Evolutionary conservation across 2,797 vertebrate genomes (phyloP).

Genomic region (Hoplostethus atlanticus): DNA sequence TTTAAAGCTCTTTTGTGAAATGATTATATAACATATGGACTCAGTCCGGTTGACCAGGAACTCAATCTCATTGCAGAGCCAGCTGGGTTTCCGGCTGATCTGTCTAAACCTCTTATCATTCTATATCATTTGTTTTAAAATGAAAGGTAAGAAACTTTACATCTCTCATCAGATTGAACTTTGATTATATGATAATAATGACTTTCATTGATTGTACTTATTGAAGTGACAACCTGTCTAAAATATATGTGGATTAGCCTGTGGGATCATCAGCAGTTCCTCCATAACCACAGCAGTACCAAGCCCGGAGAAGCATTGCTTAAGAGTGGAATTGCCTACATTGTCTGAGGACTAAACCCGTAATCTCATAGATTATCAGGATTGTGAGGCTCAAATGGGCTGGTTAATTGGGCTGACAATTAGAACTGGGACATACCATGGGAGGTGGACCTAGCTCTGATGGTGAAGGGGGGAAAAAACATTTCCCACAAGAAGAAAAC

Average conservation of each 20-base stretch:
- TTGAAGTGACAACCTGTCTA: neutral
- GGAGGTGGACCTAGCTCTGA: neutral
- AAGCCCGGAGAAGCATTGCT: conserved; percentile 25
- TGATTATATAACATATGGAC: conserved; percentile 41
- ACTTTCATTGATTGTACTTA: neutral
- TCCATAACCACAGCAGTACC: neutral
- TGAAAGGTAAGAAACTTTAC: conserved; percentile 37
- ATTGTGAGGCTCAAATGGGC: conserved; percentile 57
- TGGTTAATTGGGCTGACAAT: conserved; percentile 53
- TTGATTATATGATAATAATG: conserved; percentile 32
- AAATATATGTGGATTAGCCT: conserved; percentile 19
- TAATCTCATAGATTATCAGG: conserved; percentile 74
- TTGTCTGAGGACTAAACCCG: conserved; percentile 66
- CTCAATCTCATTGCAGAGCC: conserved; percentile 72
- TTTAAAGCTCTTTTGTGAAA: conserved; percentile 41
- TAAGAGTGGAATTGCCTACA: conserved; percentile 32
- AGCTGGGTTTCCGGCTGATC: conserved; percentile 68
- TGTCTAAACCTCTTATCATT: conserved; percentile 69
- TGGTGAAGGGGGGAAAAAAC: neutral
- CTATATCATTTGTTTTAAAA: conserved; percentile 54
- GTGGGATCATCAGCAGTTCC: conserved; percentile 3
- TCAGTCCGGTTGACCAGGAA: conserved; percentile 60
- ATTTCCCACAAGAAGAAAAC: too few species aligned
- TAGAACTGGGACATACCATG: conserved; percentile 41
- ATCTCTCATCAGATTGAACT: conserved; percentile 14